A percentile compares a stretch with the other conserved stretches of the same genome.
phyloP scores from a whole-genome alignment of 1,140 invertebrate genomes.

The Bombyx mori region DNA sequence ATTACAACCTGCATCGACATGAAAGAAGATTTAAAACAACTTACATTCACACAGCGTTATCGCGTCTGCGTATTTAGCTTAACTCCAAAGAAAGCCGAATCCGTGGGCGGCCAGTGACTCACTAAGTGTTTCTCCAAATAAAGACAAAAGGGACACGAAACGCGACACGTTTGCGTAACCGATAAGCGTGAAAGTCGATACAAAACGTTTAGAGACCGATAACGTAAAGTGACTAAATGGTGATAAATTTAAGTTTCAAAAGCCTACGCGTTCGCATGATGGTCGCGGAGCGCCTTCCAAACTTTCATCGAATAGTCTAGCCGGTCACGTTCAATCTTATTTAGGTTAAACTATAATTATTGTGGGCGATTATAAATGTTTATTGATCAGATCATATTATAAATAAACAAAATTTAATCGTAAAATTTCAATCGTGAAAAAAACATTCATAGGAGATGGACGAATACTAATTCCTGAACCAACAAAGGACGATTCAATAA shows the following conservation, averaged over 20 bases:
- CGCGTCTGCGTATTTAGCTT: neutral
- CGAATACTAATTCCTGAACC: neutral
- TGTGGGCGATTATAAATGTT: too few species aligned
- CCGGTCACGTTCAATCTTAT: too few species aligned
- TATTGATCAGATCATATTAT: too few species aligned
- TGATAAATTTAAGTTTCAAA: neutral
- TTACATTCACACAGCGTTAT: too few species aligned
- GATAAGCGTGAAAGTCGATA: conserved; percentile 37
- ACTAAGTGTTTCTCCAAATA: conserved; percentile 27
- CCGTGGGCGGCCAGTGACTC: conserved; percentile 22
- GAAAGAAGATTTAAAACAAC: too few species aligned
- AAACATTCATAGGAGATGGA: neutral
- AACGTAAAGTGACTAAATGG: conserved; percentile 30
- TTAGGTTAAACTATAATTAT: too few species aligned
- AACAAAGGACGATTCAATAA: too few species aligned
- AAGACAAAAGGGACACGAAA: conserved; percentile 16
- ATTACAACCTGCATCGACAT: too few species aligned
- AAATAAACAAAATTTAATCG: neutral
- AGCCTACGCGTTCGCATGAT: neutral
- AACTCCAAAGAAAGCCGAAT: conserved; percentile 15
- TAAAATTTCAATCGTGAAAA: neutral
- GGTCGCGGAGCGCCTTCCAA: neutral
- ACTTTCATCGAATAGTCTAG: neutral
- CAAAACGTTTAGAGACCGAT: neutral
- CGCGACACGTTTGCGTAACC: conserved; percentile 18